phyloP scores from a whole-genome alignment of 2,113 vertebrate genomes.

The Cariama cristata region DNA sequence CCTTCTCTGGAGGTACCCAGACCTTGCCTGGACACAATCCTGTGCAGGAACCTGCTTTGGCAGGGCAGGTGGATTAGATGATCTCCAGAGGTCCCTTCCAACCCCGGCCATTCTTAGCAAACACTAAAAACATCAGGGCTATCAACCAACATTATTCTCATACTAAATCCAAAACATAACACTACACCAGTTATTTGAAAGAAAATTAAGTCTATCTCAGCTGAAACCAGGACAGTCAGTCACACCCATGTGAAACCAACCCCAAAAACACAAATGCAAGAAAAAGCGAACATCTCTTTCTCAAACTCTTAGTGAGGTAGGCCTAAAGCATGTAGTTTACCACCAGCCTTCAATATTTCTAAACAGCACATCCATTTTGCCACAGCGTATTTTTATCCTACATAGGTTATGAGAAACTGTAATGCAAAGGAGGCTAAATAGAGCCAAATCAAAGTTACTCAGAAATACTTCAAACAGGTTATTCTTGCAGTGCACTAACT shows the following conservation, averaged over 20 bases:
- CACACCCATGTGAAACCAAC: background rate
- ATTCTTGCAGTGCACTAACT: background rate
- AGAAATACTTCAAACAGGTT: background rate
- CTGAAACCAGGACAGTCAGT: background rate
- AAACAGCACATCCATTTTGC: background rate
- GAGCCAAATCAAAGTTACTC: accelerated
- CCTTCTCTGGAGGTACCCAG: no score
- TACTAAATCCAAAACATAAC: no score
- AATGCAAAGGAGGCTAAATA: background rate
- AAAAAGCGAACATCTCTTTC: background rate
- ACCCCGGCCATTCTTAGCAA: no score
- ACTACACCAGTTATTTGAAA: no score
- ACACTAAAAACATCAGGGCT: no score
- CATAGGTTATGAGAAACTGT: background rate
- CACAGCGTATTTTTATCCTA: background rate
- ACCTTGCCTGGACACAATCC: no score
- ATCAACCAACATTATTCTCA: no score
- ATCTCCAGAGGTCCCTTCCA: no score
- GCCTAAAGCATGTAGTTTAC: background rate
- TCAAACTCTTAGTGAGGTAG: background rate
- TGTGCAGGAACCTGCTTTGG: no score
- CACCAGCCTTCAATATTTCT: background rate
- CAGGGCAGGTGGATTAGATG: no score
- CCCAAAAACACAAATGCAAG: background rate
- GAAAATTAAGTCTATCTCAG: no score